Percentiles rank a stretch among this genome's conserved stretches.
These are phyloP conservation scores for Brachylomia viminalis DNA, from an alignment of 2,888 invertebrate species.

Conservation along the genomic window DNA sequence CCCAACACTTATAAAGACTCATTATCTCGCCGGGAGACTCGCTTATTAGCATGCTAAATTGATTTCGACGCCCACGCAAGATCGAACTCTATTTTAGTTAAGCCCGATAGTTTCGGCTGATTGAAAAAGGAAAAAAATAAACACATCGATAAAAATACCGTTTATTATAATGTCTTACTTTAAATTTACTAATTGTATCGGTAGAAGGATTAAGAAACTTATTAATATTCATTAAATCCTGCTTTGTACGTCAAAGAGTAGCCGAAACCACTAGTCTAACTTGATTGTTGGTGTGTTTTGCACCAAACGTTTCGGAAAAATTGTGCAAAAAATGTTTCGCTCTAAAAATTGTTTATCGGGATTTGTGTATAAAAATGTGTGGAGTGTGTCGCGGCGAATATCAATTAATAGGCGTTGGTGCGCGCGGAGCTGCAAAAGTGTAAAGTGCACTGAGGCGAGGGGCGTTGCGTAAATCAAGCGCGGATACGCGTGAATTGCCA, in stretches of 20 bases:
- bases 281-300: conserved; percentile 14
- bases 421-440: conserved; percentile 88
- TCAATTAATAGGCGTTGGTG: conserved; percentile 88
- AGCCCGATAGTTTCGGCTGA: conserved; percentile 46
- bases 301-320: conserved; percentile 22
- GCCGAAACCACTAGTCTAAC: conserved; percentile 38
- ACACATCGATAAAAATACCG: conserved; percentile 47
- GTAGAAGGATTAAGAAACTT: conserved; percentile 48
- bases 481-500: conserved; percentile 82
- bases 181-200: conserved; percentile 51
- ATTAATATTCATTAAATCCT: conserved; percentile 48
- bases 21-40: conserved; percentile 79
- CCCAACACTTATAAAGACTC: conserved; percentile 72
- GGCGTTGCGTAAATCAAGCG: conserved; percentile 88
- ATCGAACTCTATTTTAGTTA: conserved; percentile 59
- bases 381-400: conserved; percentile 83
- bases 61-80: conserved; percentile 79
- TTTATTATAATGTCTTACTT: conserved; percentile 56
- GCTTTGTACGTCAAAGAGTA: conserved; percentile 45
- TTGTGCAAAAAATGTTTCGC: conserved; percentile 42
- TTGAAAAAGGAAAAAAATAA: conserved; percentile 47
- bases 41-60: conserved; percentile 83
- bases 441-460: conserved; percentile 88
- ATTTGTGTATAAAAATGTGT: conserved; percentile 72
- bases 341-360: conserved; percentile 58